These are phyloP conservation scores for Nebria brevicollis DNA, from an alignment of 2,888 invertebrate species.

Conservation along the genomic window DNA sequence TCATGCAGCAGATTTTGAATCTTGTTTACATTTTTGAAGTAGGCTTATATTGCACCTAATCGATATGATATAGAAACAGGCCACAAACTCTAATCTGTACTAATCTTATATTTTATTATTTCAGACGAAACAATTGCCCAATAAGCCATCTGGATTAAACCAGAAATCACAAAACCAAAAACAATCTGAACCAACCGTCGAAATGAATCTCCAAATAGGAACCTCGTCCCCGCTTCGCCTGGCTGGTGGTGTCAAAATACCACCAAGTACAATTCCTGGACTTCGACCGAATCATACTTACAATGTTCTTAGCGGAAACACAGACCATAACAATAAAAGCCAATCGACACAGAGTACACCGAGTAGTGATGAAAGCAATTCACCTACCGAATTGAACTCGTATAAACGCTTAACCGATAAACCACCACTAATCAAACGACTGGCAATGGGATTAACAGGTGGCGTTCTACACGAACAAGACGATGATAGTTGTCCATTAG, in stretches of 20 bases:
- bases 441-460: slow-evolving; percentile 79
- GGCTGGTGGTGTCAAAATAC: slow-evolving; percentile 59
- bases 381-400: slow-evolving; percentile 87
- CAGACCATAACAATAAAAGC: slow-evolving; percentile 54
- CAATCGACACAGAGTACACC: slow-evolving; percentile 68
- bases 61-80: background rate
- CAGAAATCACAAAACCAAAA: slow-evolving; percentile 8
- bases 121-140: slow-evolving; percentile 59
- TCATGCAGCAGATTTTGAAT: too few species aligned
- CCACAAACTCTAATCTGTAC: background rate
- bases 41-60: too few species aligned
- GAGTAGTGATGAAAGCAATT: slow-evolving; percentile 87
- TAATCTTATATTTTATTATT: slow-evolving; percentile 50
- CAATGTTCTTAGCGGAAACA: slow-evolving; percentile 63
- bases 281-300: slow-evolving; percentile 71
- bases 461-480: slow-evolving; percentile 63
- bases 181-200: slow-evolving; percentile 51
- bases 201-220: slow-evolving; percentile 67
- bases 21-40: too few species aligned
- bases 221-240: slow-evolving; percentile 64
- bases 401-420: slow-evolving; percentile 84
- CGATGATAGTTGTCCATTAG: slow-evolving; percentile 79
- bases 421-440: slow-evolving; percentile 80
- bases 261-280: slow-evolving; percentile 76
- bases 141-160: slow-evolving; percentile 26